A percentile compares a stretch with the other conserved stretches of the same genome.
Conservation (phyloP, 2,888 invertebrate species). For the Eilema caniola region DNA sequence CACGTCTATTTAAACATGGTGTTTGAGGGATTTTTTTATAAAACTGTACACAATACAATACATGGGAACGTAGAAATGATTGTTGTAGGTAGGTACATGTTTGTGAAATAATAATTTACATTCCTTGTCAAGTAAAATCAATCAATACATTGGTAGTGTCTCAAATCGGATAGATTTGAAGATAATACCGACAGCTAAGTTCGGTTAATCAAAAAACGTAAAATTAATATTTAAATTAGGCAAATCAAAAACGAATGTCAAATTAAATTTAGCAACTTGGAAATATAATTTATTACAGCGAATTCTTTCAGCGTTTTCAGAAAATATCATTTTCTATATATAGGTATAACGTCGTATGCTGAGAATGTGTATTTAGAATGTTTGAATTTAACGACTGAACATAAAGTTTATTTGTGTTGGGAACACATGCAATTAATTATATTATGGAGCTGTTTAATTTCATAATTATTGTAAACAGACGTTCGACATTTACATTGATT, state of each 20-base stretch:
- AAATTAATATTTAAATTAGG: no score
- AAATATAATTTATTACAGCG: conserved; percentile 43
- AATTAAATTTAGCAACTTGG: conserved; percentile 25
- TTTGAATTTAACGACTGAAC: conserved; percentile 55
- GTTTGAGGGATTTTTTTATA: neutral
- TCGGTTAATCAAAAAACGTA: neutral
- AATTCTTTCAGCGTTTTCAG: conserved; percentile 40
- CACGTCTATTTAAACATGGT: neutral
- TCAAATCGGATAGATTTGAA: neutral
- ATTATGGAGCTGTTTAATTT: conserved; percentile 1
- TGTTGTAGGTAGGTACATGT: neutral
- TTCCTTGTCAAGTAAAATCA: neutral
- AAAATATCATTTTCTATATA: conserved; percentile 47
- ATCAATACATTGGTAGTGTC: neutral
- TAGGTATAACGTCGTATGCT: conserved; percentile 29
- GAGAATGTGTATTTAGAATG: conserved; percentile 47
- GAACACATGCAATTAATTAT: conserved; percentile 42
- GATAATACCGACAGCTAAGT: no score
- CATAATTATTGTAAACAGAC: neutral
- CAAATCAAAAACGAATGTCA: conserved; percentile 18
- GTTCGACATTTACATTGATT: neutral
- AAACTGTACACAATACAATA: neutral
- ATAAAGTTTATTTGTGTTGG: conserved; percentile 7
- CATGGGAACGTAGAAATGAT: neutral
- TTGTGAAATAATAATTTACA: neutral